These are phyloP conservation scores for Rutpela maculata DNA, from an alignment of 2,888 invertebrate genomes.

Conservation along the genomic window DNA sequence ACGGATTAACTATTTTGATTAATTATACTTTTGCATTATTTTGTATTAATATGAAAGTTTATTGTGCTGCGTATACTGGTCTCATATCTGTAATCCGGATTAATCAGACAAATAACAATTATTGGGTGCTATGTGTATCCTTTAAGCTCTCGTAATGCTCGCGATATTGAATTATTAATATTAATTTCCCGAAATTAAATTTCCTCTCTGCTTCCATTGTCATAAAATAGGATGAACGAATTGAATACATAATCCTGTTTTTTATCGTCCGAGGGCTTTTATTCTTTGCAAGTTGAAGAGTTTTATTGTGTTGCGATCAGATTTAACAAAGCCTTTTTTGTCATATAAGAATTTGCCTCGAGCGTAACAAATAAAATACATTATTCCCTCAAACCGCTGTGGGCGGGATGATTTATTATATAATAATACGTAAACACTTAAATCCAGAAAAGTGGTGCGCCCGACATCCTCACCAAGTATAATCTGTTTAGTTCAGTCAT, in stretches of 20 bases:
- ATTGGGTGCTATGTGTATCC: not conserved
- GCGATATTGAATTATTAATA: slow-evolving; percentile 3
- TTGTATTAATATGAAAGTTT: not conserved
- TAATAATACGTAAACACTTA: no score
- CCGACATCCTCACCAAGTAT: no score
- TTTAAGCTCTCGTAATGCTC: not conserved
- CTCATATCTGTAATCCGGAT: not conserved
- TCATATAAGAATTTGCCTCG: not conserved
- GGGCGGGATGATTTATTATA: not conserved
- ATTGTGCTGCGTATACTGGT: not conserved
- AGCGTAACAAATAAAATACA: not conserved
- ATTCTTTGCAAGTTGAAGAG: not conserved
- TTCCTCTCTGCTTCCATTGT: slow-evolving; percentile 3
- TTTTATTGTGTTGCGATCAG: not conserved
- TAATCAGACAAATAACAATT: slow-evolving; percentile 7
- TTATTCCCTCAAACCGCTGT: not conserved
- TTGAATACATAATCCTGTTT: not conserved
- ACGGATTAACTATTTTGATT: not conserved
- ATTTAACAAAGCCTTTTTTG: not conserved
- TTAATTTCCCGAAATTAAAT: slow-evolving; percentile 1
- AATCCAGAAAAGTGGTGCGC: no score
- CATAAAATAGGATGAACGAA: not conserved
- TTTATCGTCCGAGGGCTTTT: not conserved
- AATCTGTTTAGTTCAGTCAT: no score
- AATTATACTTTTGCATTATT: not conserved